Evolutionary conservation across 2,888 invertebrate species (phyloP), one percentile per base, ranked within the genome.

Genomic region (Coelinius sp.): DNA sequence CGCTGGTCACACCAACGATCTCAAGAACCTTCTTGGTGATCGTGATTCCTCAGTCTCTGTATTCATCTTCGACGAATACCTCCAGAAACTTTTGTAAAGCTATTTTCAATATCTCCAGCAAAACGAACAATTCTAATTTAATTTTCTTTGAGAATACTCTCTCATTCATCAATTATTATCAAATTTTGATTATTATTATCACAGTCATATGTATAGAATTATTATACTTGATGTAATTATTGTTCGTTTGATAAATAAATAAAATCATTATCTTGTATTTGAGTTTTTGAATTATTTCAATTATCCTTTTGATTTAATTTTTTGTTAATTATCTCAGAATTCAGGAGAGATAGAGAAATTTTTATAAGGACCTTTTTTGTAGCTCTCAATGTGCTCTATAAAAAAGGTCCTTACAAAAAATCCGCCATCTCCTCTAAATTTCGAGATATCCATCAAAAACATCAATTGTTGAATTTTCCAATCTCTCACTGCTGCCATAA

Each of bases 21-120:
- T 95, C 82, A 91, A 92, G 85, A 90, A 90, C 68, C 89, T 95
- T 83, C 89, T 94, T 75, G 88, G 88, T 56, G 88, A 89, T 73
- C 87, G 88, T 56, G 93, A 94, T 79, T 88, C 91, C 67, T 91
- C 94, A 0, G 88, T 95, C 69, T 89, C 92, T 8, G 84, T 94
- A 72, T 95, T 91, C 83, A 84, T 95, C 78, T 95, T 95, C 84
- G 95, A 95, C 88, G 93, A 95, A 83, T 92, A 82, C 53, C 80
- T 87, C 68, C 71, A 84, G 56, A 84, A 83, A 70, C 65, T 46
- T 68, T 71, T 85, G 72, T 86, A 82, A 83, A n/a, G n/a, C n/a
- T 78, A 70, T 63, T 22, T 10, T 12, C 25, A 20, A 38, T 35
- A 22, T 27, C 8, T 20, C 10, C n/a, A 24, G 10, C 24, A 52